phyloP scores from a whole-genome alignment of 2,888 invertebrate genomes.

The Scrobipalpa costella region DNA sequence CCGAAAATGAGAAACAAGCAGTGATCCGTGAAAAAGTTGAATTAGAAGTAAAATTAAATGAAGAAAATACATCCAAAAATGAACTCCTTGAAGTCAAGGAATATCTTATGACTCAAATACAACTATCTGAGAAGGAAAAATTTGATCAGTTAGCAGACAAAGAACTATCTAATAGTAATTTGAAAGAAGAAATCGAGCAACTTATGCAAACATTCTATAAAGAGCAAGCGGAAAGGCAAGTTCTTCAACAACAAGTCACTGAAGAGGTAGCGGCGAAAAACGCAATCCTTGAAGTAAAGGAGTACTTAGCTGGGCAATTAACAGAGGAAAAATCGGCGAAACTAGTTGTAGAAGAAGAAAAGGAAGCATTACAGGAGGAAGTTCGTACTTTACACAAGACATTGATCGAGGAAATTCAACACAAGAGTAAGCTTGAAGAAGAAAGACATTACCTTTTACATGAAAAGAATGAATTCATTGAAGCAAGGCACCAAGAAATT shows the following conservation, averaged over 20 bases:
- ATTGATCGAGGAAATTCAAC: conserved; percentile 31
- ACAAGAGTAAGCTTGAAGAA: conserved; percentile 31
- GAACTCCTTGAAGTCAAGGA: not conserved
- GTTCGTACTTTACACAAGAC: conserved; percentile 28
- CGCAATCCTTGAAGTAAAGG: conserved; percentile 17
- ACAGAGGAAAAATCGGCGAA: conserved; percentile 48
- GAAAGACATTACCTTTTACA: conserved; percentile 16
- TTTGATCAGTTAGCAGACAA: conserved; percentile 33
- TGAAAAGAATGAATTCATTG: conserved; percentile 30
- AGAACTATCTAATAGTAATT: conserved; percentile 30
- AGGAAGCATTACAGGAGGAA: conserved; percentile 30
- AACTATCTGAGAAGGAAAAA: conserved; percentile 7
- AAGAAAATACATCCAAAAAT: not conserved
- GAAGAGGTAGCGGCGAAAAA: conserved; percentile 11
- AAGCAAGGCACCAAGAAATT: conserved; percentile 6
- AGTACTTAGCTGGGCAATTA: conserved; percentile 39
- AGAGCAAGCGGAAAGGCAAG: conserved; percentile 33
- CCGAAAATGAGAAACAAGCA: not conserved
- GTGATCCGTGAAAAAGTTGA: not conserved
- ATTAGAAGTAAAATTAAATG: conserved; percentile 4
- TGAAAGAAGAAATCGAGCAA: conserved; percentile 19
- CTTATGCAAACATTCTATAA: conserved; percentile 15
- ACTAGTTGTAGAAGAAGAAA: conserved; percentile 38
- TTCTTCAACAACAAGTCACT: conserved; percentile 29
- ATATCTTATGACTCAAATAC: not conserved